Percentiles rank a stretch among this genome's conserved stretches.
These are phyloP conservation scores for Dermolepida albohirtum DNA, from an alignment of 2,888 invertebrate species.

Conservation along the genomic window DNA sequence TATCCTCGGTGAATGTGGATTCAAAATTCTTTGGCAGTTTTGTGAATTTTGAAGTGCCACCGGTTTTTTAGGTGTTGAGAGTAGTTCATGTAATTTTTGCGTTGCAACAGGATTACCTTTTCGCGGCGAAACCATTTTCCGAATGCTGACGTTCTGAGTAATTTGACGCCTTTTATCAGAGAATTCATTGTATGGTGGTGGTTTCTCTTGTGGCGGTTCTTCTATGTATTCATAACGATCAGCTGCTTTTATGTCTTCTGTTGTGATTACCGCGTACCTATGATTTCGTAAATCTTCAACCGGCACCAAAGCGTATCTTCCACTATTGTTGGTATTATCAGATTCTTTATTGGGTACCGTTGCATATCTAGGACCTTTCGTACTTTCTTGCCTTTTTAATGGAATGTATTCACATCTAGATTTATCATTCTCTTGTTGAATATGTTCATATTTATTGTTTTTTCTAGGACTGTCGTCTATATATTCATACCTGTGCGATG, in stretches of 20 bases:
- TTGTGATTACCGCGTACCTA: conserved; percentile 49
- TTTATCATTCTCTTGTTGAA: conserved; percentile 60
- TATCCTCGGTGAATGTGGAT: conserved; percentile 54
- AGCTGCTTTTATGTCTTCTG: conserved; percentile 47
- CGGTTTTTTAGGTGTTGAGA: conserved; percentile 78
- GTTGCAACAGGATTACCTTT: conserved; percentile 76
- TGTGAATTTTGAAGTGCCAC: conserved; percentile 34
- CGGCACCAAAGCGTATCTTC: conserved; percentile 59
- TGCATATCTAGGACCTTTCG: conserved; percentile 64
- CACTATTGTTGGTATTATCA: conserved; percentile 67
- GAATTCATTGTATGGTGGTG: conserved; percentile 40
- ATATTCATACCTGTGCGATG: conserved; percentile 60
- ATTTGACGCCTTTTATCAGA: conserved; percentile 30
- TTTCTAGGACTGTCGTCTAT: conserved; percentile 53
- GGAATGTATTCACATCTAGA: conserved; percentile 70
- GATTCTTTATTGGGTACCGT: conserved; percentile 70
- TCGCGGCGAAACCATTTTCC: conserved; percentile 57
- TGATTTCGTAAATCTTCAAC: conserved; percentile 53
- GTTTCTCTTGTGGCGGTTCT: conserved; percentile 34
- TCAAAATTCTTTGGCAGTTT: conserved; percentile 48
- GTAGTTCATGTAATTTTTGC: conserved; percentile 79
- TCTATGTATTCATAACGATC: conserved; percentile 56
- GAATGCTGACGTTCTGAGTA: conserved; percentile 47
- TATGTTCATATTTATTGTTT: conserved; percentile 67
- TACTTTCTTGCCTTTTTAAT: conserved; percentile 61